A percentile compares a stretch with the other conserved stretches of the same genome.
phyloP scores from a whole-genome alignment of 2,888 invertebrate species.

The Cerastis leucographa region DNA sequence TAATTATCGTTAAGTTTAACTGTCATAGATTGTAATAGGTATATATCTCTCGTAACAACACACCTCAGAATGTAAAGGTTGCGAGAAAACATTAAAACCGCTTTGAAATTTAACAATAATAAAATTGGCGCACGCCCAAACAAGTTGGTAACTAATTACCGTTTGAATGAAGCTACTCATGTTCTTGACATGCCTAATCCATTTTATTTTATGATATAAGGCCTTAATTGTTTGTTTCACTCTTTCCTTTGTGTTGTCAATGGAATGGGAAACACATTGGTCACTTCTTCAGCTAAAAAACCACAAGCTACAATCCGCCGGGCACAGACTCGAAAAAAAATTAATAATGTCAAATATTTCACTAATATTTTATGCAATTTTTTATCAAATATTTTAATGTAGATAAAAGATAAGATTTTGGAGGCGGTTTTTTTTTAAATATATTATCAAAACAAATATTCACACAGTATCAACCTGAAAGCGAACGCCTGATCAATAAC shows the following conservation, averaged over 20 bases:
- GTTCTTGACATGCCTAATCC: not conserved
- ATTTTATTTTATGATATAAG: not conserved
- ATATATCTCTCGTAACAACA: not conserved
- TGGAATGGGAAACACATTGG: not conserved
- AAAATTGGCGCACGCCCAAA: slow-evolving; percentile 23
- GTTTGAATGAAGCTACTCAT: not conserved
- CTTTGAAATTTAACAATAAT: not conserved
- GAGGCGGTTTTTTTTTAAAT: too few species aligned
- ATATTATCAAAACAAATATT: not conserved
- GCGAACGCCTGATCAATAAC: slow-evolving; percentile 53
- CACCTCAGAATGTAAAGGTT: not conserved
- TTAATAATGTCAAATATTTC: too few species aligned
- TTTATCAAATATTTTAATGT: too few species aligned
- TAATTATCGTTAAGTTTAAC: not conserved
- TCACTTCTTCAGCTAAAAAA: not conserved
- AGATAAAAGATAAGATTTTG: too few species aligned
- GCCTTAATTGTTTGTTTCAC: not conserved
- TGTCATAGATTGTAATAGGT: not conserved
- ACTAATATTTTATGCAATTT: too few species aligned
- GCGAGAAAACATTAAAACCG: not conserved
- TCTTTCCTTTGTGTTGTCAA: not conserved
- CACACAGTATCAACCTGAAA: not conserved
- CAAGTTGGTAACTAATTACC: not conserved
- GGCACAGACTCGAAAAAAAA: too few species aligned
- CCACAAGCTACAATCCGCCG: too few species aligned